Evolutionary conservation across 2,113 vertebrate genomes (phyloP), one percentile per base, ranked within the genome.

Genomic region (Cyanistes caeruleus): DNA sequence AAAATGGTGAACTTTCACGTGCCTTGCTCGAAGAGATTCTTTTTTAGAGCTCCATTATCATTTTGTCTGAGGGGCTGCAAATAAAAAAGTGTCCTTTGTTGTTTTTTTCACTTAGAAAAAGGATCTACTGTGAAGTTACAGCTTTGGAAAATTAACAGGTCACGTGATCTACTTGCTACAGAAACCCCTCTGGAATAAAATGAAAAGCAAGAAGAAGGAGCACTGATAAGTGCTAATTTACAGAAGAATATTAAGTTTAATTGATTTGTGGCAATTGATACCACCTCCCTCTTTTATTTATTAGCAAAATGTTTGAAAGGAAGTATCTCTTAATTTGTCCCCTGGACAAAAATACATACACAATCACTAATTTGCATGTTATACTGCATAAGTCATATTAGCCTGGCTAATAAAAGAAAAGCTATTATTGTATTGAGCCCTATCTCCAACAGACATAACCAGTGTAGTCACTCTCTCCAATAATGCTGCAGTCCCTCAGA

Each of bases 121-220:
- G 6, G 85, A 83, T 62, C 23, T 30, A 31, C 28, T 56, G 9
- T 76, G 46, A 70, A 67, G 37, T 77, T 59, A 78, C 11, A 83
- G 19, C 12, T 92, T 89, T 89, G 69, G 69, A 81, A 83, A 85
- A 87, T 91, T 87, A 91, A 68, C 21, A 35, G 60, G 44, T 44
- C 52, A 84, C 20, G 30, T 86, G 70, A 85, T 22, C 52, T 75
- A 78, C 68, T 89, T 96, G 70, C 90, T 95, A 81, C 2, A 5
- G 90, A 92, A 94, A 94, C 69, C 69, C 37, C 44, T 83, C 48
- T 86, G 44, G 17, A 92, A 87, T 91, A 69, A 91, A 96, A 89
- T 23, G 4, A 85, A 93, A 85, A 80, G 23, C n/a, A 93, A 87
- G 27, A 31, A 43, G 39, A 80, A 46, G n/a, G 24, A 72, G 43